A percentile compares a stretch with the other conserved stretches of the same genome.
Evolutionary conservation across 2,888 invertebrate genomes (phyloP).

Genomic region (Aleiodes leptofemur): DNA sequence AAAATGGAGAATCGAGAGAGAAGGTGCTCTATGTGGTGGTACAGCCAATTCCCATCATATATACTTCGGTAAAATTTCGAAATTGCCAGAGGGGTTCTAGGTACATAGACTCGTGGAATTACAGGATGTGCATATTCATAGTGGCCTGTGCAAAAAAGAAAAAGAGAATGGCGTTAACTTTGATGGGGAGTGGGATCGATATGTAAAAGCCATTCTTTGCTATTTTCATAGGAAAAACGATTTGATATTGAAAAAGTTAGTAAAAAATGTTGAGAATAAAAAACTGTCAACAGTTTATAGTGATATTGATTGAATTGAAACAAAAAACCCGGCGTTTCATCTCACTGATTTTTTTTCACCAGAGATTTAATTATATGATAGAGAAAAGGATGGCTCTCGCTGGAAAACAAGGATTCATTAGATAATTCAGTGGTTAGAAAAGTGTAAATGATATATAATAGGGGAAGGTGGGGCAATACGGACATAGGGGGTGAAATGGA

Average conservation of each 20-base stretch:
- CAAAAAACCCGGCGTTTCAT: no score
- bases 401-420: no score
- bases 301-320: no score
- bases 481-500: no score
- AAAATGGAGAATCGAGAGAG: slow-evolving; percentile 11
- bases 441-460: background rate
- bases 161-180: background rate
- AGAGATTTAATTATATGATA: no score
- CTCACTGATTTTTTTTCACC: no score
- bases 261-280: background rate
- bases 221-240: background rate
- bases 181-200: slow-evolving; percentile 4
- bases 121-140: slow-evolving; percentile 23
- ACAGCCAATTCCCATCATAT: slow-evolving; percentile 9
- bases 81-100: slow-evolving; percentile 8
- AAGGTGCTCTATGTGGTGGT: background rate
- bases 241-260: background rate
- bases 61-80: slow-evolving; percentile 1
- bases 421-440: no score
- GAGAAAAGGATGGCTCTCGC: no score
- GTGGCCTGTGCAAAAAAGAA: background rate
- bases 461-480: no score
- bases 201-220: background rate
- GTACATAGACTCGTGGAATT: slow-evolving; percentile 13
- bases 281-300: no score